These are phyloP conservation scores for Microhierax caerulescens DNA, from an alignment of 2,797 vertebrate genomes.

Conservation along the genomic window DNA sequence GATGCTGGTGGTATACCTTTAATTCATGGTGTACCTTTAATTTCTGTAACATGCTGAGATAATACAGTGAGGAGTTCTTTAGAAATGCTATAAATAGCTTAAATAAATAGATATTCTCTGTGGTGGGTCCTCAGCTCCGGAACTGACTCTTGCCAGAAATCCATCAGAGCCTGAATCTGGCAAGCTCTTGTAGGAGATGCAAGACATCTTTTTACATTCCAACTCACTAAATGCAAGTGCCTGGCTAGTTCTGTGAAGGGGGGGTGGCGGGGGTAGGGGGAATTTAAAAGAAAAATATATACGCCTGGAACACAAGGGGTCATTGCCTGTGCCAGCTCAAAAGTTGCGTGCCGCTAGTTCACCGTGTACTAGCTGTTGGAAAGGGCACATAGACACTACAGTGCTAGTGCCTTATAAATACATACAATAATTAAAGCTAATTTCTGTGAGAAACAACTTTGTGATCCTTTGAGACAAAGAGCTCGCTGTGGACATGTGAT, in stretches of 20 bases:
- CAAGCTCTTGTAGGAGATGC: constrained; percentile 34
- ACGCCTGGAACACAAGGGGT: not conserved
- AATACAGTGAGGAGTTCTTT: constrained; percentile 65
- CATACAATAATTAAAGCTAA: not conserved
- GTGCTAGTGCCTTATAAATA: not conserved
- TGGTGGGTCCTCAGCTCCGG: constrained; percentile 62
- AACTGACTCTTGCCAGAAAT: constrained; percentile 68
- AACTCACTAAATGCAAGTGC: constrained; percentile 25
- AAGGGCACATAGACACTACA: not conserved
- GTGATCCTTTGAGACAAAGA: not conserved
- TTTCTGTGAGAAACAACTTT: not conserved
- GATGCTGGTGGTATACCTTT: not conserved
- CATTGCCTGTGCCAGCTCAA: not conserved
- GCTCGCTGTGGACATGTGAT: not conserved
- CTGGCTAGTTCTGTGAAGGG: not conserved
- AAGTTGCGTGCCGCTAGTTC: constrained; percentile 6
- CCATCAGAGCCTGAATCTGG: constrained; percentile 61
- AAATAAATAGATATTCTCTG: constrained; percentile 70
- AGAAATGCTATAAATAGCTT: constrained; percentile 66
- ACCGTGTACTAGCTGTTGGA: not conserved
- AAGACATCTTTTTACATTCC: constrained; percentile 56
- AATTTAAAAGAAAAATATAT: not conserved
- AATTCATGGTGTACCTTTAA: constrained; percentile 59
- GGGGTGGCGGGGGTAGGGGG: not conserved
- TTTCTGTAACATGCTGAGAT: constrained; percentile 50